A percentile compares a stretch with the other conserved stretches of the same genome.
Conservation (phyloP, 2,797 vertebrate species). For the Cichlasoma orientale region DNA sequence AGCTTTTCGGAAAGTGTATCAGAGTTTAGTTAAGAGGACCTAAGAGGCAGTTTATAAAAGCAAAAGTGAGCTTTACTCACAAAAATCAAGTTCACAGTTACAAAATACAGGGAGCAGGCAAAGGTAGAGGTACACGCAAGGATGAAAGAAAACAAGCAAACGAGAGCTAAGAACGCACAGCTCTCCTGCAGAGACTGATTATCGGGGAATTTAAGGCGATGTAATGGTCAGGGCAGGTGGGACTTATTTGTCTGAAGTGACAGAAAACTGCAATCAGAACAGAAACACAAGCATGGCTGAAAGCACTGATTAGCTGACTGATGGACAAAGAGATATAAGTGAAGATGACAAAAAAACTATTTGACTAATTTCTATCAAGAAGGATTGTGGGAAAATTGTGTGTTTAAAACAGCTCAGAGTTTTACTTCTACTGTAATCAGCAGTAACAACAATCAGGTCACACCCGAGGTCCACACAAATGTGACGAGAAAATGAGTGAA, state of each 20-base stretch:
- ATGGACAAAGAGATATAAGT: neutral
- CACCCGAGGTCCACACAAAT: neutral
- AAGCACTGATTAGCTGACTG: neutral
- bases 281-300: neutral
- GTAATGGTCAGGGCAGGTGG: neutral
- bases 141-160: neutral
- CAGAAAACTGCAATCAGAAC: neutral
- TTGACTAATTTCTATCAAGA: neutral
- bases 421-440: neutral
- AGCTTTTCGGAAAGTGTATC: neutral
- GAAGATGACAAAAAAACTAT: neutral
- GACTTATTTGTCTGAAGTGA: neutral
- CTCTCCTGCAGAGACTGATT: neutral
- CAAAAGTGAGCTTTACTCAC: neutral
- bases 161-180: neutral
- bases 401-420: neutral
- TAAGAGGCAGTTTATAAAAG: neutral
- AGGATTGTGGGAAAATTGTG: neutral
- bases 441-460: neutral
- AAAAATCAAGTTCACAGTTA: neutral
- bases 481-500: neutral
- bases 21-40: neutral
- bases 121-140: neutral
- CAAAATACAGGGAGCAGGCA: neutral
- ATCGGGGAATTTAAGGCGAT: neutral